Evolutionary conservation across 2,113 vertebrate species (phyloP), one percentile per base, ranked within the genome.

Genomic region (Tricholaema leucomelas): DNA sequence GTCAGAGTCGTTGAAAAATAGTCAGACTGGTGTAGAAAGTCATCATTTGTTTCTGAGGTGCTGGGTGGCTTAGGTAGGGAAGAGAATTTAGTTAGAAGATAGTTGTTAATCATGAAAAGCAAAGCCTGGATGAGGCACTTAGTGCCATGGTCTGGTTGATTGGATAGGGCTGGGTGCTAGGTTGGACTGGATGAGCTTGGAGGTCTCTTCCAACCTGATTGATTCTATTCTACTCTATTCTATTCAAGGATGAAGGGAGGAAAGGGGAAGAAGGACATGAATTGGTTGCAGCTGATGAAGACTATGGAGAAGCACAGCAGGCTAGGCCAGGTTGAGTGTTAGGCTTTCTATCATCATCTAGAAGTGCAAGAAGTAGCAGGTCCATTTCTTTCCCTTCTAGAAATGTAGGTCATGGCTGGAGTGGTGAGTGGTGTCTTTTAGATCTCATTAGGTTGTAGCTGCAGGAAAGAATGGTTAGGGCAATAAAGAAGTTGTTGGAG

Each of bases 391-490:
- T 73, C 19, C 19, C 52, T 94, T 73, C 19, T 5, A 65, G 60
- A 83, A 73, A 61, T 0, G 0, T 2, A 16, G 5, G 19, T 33
- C 17, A n/a, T 8, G 38, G 11, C 1, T 71, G 52, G 8, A 76
- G n/a, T 46, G 19, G 3, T 24, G 14, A 76, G 6, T 50, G 15
- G 13, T 25, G 8, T 35, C 30, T 54, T 65, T 83, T n/a, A 48
- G n/a, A 44, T 55, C 5, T 28, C 58, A 2, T 38, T 55, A 30
- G 36, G 11, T 50, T 4, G 4, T 28, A 70, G 46, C 5, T 42
- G 0, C 0, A 6, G 8, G 2, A 31, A 74, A 78, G 52, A 7
- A 50, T 24, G 3, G 20, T 59, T 35, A 74, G 15, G 28, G 16
- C 36, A 63, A 55, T 63, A 44, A 71, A 24, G 17, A 71, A 54